Evolutionary conservation across 2,797 vertebrate genomes (phyloP).

Genomic region (Xenops minutus): DNA sequence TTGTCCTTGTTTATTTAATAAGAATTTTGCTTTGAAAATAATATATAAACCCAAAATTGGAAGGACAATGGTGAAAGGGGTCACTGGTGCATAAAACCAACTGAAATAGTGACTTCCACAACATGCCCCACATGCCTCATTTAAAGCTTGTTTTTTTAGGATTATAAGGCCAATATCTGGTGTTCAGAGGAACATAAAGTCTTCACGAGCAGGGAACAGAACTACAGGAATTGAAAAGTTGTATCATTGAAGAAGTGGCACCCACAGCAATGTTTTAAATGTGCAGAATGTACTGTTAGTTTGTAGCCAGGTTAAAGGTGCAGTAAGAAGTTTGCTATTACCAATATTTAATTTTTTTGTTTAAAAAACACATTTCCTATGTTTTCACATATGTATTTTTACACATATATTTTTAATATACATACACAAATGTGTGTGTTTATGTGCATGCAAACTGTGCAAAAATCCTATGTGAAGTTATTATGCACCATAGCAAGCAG

Average conservation of each 20-base stretch:
- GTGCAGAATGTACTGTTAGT: background rate
- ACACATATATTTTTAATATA: background rate
- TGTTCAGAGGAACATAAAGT: background rate
- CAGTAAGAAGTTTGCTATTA: background rate
- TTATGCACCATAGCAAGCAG: background rate
- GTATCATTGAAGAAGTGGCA: background rate
- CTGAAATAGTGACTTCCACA: background rate
- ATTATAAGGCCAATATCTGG: background rate
- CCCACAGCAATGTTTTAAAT: background rate
- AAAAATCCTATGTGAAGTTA: background rate
- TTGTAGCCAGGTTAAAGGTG: background rate
- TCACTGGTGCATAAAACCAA: background rate
- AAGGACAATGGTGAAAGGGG: background rate
- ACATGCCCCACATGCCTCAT: background rate
- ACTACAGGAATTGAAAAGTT: background rate
- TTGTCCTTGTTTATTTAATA: background rate
- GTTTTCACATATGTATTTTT: background rate
- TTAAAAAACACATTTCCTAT: background rate
- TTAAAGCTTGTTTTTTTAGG: background rate
- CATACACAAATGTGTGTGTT: fast-evolving
- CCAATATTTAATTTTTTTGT: background rate
- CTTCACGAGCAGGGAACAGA: background rate
- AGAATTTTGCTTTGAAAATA: background rate
- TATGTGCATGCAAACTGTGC: fast-evolving
- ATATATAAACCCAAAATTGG: background rate